phyloP scores from a whole-genome alignment of 2,113 vertebrate genomes.

The Hiodon tergisus region DNA sequence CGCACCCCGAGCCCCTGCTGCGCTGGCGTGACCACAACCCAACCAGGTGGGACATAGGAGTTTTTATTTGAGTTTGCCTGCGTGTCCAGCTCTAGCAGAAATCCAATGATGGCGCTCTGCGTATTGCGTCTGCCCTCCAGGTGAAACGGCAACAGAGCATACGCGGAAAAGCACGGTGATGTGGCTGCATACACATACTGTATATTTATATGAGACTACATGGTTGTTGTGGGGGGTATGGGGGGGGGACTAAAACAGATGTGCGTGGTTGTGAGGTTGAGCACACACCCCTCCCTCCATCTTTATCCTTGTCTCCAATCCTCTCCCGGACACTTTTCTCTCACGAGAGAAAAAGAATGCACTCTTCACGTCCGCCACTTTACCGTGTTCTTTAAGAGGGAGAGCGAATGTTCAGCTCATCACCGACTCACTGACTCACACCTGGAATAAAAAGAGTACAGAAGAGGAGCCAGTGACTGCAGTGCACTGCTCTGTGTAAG shows the following conservation, averaged over 20 bases:
- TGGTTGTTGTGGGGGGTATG: conserved; percentile 6
- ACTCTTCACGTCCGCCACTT: neutral
- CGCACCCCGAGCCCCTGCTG: neutral
- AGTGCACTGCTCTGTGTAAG: too few relatives aligned
- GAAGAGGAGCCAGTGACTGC: neutral
- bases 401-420: conserved; percentile 6
- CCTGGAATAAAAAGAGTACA: conserved; percentile 7
- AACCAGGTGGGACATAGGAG: neutral
- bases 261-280: neutral
- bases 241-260: neutral
- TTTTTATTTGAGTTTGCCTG: neutral
- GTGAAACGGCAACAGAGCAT: neutral
- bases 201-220: conserved; percentile 23
- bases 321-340: neutral
- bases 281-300: neutral
- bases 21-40: neutral
- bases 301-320: neutral
- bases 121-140: neutral
- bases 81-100: neutral
- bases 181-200: conserved; percentile 14
- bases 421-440: conserved; percentile 15
- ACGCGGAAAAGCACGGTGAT: conserved; percentile 12
- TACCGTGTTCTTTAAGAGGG: neutral
- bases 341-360: neutral
- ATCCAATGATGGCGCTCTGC: neutral